These are phyloP conservation scores for Urocolius indicus DNA, from an alignment of 2,113 vertebrate genomes.

Conservation along the genomic window DNA sequence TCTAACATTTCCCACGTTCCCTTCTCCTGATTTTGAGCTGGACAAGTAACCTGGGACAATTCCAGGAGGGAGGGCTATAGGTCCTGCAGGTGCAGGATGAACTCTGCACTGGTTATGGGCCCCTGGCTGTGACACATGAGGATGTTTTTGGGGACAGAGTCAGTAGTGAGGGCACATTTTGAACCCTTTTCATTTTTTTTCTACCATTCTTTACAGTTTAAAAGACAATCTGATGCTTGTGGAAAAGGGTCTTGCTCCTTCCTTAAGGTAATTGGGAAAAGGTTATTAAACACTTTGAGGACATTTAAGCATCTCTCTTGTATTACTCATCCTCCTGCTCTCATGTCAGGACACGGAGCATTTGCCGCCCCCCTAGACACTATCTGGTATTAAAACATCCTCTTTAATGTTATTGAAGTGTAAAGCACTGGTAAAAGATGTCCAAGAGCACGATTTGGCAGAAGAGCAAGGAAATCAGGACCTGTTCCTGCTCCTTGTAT, in stretches of 20 bases:
- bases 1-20: not conserved
- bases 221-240: not conserved
- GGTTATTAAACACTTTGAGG: not conserved
- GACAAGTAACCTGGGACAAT: rapidly evolving
- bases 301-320: not conserved
- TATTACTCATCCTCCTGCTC: not conserved
- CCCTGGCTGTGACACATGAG: not conserved
- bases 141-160: not conserved
- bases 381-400: not conserved
- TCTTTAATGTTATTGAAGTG: not conserved
- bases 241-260: not conserved
- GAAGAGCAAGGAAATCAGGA: not conserved
- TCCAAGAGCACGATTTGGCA: not conserved
- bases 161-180: not conserved
- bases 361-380: not conserved
- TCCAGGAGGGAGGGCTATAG: not conserved
- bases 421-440: not conserved
- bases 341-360: rapidly evolving
- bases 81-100: not conserved
- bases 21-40: not conserved
- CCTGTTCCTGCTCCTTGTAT: not conserved
- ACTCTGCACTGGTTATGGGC: not conserved
- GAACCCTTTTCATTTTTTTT: not conserved
- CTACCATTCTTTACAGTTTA: not conserved
- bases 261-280: not conserved